Conservation (phyloP, 2,797 vertebrate genomes). For the Acomys russatus region DNA sequence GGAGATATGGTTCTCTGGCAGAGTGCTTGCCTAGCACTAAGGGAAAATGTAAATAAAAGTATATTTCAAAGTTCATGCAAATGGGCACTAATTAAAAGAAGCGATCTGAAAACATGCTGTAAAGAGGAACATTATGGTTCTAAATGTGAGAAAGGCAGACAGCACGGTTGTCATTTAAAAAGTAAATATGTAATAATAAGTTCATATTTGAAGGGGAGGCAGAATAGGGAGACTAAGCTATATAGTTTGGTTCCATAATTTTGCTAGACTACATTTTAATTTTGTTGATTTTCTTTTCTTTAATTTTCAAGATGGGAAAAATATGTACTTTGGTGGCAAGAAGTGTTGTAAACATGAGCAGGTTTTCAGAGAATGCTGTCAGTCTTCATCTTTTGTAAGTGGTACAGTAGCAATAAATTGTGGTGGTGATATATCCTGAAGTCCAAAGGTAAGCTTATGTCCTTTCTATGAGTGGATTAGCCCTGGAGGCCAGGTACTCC, state of each 20-base stretch:
- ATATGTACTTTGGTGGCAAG: neutral
- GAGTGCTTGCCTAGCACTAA: neutral
- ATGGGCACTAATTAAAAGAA: slow-evolving; percentile 20
- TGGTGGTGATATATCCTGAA: neutral
- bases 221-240: neutral
- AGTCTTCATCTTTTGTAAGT: slow-evolving; percentile 15
- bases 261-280: neutral
- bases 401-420: neutral
- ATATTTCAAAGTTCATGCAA: slow-evolving; percentile 6
- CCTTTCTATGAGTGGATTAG: neutral
- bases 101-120: neutral
- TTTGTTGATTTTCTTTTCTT: slow-evolving; percentile 44
- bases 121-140: neutral
- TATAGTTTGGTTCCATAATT: neutral
- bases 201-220: neutral
- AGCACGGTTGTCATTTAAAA: neutral
- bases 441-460: neutral
- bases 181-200: neutral
- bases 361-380: neutral
- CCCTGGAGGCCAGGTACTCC: slow-evolving; percentile 8
- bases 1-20: neutral
- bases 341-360: neutral
- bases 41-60: neutral
- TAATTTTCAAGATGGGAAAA: slow-evolving; percentile 59
- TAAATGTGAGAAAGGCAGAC: slow-evolving; percentile 38